These are phyloP conservation scores for Andrena bicolor DNA, from an alignment of 2,888 invertebrate species.

Conservation along the genomic window DNA sequence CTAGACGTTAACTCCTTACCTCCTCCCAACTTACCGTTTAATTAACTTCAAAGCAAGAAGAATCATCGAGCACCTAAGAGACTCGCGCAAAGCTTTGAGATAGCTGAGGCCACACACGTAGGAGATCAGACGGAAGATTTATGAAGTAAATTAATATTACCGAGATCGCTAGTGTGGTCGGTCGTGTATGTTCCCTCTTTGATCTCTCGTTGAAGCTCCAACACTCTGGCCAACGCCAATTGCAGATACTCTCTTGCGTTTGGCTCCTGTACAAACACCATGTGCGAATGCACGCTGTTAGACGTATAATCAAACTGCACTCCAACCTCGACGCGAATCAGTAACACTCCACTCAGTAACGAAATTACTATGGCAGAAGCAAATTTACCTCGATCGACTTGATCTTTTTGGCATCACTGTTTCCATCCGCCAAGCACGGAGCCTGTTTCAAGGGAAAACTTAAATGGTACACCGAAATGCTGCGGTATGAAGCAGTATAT, in stretches of 20 bases:
- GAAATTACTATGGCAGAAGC: background rate
- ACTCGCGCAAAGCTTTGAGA: background rate
- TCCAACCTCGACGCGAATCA: background rate
- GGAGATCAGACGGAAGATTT: constrained; percentile 16
- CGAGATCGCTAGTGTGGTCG: constrained; percentile 73
- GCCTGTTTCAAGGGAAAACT: constrained; percentile 63
- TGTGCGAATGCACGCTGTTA: constrained; percentile 6
- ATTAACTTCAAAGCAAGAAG: background rate
- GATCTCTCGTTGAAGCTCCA: constrained; percentile 80
- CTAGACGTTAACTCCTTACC: background rate
- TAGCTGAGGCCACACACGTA: background rate
- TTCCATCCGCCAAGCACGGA: constrained; percentile 74
- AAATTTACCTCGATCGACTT: constrained; percentile 66
- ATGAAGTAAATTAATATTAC: constrained; percentile 67
- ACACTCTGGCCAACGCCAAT: constrained; percentile 77
- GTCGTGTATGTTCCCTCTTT: constrained; percentile 76
- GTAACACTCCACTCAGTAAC: background rate
- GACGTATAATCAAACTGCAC: constrained; percentile 5
- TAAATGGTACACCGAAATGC: background rate
- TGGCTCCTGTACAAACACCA: constrained; percentile 70
- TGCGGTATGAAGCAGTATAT: background rate
- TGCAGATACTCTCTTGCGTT: constrained; percentile 80
- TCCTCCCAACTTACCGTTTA: background rate
- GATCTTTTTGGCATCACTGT: constrained; percentile 67
- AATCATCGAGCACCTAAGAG: background rate